Evolutionary conservation across 2,888 invertebrate genomes (phyloP).

Genomic region (Stenichneumon culpator): DNA sequence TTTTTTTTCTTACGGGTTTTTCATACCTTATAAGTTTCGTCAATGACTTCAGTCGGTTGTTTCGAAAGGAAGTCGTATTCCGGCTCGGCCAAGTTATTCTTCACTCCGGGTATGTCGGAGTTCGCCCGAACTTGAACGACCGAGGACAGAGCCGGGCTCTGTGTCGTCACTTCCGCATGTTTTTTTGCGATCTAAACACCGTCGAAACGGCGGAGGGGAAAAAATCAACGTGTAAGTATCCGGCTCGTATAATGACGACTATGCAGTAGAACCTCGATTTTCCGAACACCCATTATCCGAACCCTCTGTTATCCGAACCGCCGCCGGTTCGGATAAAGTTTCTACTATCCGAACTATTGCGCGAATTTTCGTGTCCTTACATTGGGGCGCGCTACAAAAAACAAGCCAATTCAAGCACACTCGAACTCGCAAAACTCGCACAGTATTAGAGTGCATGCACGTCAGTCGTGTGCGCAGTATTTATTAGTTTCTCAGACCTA

Average conservation of each 20-base stretch:
- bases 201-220: neutral
- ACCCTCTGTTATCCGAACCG: no score
- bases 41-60: slow-evolving; percentile 94
- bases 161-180: slow-evolving; percentile 73
- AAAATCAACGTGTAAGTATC: neutral
- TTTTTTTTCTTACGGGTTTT: neutral
- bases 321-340: no score
- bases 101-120: slow-evolving; percentile 84
- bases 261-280: neutral
- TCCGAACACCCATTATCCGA: no score
- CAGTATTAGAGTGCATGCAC: no score
- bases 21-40: slow-evolving; percentile 92
- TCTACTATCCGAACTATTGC: no score
- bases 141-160: slow-evolving; percentile 86
- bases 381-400: no score
- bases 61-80: slow-evolving; percentile 94
- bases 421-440: no score
- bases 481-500: no score
- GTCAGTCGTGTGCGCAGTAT: no score
- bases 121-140: slow-evolving; percentile 86
- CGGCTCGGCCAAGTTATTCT: slow-evolving; percentile 92
- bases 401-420: no score
- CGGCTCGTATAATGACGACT: neutral
- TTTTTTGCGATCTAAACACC: slow-evolving; percentile 70
- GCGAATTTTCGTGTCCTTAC: no score